Evolutionary conservation across 2,888 invertebrate species (phyloP), one percentile per base, ranked within the genome.

Genomic region (Crossocerus cetratus): DNA sequence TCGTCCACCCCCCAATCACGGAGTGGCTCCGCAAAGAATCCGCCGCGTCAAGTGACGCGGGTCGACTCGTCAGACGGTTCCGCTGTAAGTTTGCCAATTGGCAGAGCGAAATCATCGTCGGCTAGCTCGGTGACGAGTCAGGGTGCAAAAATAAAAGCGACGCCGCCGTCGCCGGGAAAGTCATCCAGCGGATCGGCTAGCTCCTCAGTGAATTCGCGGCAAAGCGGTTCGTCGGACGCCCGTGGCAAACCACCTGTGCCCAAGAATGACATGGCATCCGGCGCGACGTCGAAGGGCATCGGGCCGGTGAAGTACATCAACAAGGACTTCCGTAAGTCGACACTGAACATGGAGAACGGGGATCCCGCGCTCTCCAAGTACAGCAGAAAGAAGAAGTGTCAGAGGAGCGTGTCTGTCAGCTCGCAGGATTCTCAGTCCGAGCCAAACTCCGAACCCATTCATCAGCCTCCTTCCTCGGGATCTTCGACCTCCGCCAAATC

Each of bases 311-410:
- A 90, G 74, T 90, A 91, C 80, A 92, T 93, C 21, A 95, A 95
- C 87, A 95, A 95, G 89, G 95, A 95, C 86, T 94, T 94, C 81
- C 91, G 95, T 44, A 95, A 95, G 87, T 95, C 95, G 0, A 93
- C 94, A 0, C 87, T 95, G 14, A 95, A 95, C 88, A 94, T 95
- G 91, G 91, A 91, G 43, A 88, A 89, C 23, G 90, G 90, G 14
- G 90, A 90, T 62, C 82, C 83, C 0, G 82, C 86, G 16, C 85
- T 80, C 67, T 84, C 81, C 0, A 86, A 84, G 53, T 74, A 77
- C 23, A 84, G 82, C 69, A 84, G 86, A 57, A 82, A 80, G 59
- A 86, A 85, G 60, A 89, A 85, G 61, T 75, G 22, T 20, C 86
- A 83, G 42, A 84, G 92, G 57, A 92, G 91, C 76, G 85, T 90